These are phyloP conservation scores for Acipenser transmontanus DNA, from an alignment of 2,797 vertebrate species.

Conservation along the genomic window DNA sequence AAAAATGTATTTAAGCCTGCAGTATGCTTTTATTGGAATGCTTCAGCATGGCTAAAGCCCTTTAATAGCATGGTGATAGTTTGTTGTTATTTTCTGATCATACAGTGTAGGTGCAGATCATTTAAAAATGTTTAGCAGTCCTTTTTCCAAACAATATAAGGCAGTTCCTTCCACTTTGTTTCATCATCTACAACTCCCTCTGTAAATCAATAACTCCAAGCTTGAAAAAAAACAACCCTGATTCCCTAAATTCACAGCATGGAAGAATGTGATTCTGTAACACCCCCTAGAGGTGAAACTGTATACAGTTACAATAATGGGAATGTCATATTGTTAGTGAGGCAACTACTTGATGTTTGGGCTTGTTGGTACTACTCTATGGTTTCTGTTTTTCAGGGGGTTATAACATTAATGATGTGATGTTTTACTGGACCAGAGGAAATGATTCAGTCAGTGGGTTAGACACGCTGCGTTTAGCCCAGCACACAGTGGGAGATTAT, in stretches of 20 bases:
- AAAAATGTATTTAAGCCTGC: not conserved
- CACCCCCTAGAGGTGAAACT: no score
- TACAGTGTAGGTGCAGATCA: no score
- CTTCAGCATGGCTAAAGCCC: no score
- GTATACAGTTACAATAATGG: no score
- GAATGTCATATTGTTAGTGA: not conserved
- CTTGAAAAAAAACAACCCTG: no score
- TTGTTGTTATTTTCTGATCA: no score
- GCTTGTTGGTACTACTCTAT: slow-evolving; percentile 20
- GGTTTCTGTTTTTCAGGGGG: slow-evolving; percentile 63
- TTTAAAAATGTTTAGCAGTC: not conserved
- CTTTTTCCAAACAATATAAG: no score
- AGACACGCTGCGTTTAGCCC: slow-evolving; percentile 76
- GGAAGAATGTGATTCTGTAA: no score
- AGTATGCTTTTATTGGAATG: no score
- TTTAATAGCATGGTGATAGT: no score
- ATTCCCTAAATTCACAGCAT: no score
- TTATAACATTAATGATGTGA: slow-evolving; percentile 85
- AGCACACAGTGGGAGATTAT: slow-evolving; percentile 84
- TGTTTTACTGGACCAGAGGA: slow-evolving; percentile 86
- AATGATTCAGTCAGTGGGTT: slow-evolving; percentile 83
- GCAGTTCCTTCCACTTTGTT: slow-evolving; percentile 8
- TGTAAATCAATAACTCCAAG: no score
- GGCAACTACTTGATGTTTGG: slow-evolving; percentile 17
- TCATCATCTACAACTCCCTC: not conserved